A percentile compares a stretch with the other conserved stretches of the same genome.
These are phyloP conservation scores for Agriopis marginaria DNA, from an alignment of 2,888 invertebrate species.

Conservation along the genomic window DNA sequence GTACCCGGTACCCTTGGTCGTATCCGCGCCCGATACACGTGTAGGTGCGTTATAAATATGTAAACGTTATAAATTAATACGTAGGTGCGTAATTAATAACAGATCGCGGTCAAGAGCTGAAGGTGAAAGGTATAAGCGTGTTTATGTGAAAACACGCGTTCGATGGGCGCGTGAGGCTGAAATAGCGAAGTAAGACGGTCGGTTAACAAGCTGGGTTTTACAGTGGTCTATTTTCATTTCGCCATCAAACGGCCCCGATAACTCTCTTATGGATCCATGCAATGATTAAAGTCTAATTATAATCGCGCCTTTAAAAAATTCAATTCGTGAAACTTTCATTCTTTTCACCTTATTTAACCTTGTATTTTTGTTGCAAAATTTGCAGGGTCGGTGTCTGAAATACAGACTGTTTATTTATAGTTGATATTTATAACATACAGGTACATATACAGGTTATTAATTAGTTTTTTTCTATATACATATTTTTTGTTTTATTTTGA, in stretches of 20 bases:
- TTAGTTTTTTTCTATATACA: too few species aligned
- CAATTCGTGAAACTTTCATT: slow-evolving; percentile 22
- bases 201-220: slow-evolving; percentile 68
- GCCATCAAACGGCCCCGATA: slow-evolving; percentile 69
- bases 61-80: slow-evolving; percentile 45
- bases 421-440: background rate
- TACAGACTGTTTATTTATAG: background rate
- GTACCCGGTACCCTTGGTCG: slow-evolving; percentile 34
- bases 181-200: slow-evolving; percentile 75
- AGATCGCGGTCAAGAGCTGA: slow-evolving; percentile 59
- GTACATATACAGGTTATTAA: too few species aligned
- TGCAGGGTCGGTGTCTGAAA: background rate
- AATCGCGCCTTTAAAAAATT: slow-evolving; percentile 43
- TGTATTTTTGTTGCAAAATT: background rate
- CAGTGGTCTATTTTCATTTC: slow-evolving; percentile 75
- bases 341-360: slow-evolving; percentile 17
- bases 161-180: slow-evolving; percentile 53
- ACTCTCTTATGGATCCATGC: slow-evolving; percentile 72
- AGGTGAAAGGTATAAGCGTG: slow-evolving; percentile 68
- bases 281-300: slow-evolving; percentile 64
- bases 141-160: slow-evolving; percentile 69
- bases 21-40: slow-evolving; percentile 25
- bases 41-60: slow-evolving; percentile 41
- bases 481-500: too few species aligned
- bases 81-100: slow-evolving; percentile 53